Evolutionary conservation across 2,797 vertebrate species (phyloP).

Genomic region (Oreonectes daqikongensis): DNA sequence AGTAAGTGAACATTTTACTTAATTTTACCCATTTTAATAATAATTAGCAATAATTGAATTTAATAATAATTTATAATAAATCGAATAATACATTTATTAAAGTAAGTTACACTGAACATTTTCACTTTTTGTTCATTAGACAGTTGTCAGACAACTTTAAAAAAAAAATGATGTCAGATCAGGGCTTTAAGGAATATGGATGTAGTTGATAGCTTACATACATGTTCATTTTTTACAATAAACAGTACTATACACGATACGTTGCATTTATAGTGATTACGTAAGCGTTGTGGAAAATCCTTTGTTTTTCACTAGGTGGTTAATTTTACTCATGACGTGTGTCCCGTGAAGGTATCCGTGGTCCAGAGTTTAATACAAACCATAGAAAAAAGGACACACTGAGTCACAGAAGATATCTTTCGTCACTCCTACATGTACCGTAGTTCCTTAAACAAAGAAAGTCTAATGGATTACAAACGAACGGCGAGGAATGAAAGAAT

Average conservation of each 20-base stretch:
- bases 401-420: constrained; percentile 15
- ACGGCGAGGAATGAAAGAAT: background rate
- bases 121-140: too few relatives aligned
- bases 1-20: too few relatives aligned
- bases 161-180: too few relatives aligned
- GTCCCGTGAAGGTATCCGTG: constrained; percentile 15
- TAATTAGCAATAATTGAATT: too few relatives aligned
- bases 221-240: too few relatives aligned
- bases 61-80: too few relatives aligned
- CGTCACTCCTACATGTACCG: background rate
- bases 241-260: background rate
- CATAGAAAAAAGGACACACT: background rate
- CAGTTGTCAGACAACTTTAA: too few relatives aligned
- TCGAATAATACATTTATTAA: too few relatives aligned
- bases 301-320: constrained; percentile 58
- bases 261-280: background rate
- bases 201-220: too few relatives aligned
- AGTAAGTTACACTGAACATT: too few relatives aligned
- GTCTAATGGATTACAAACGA: constrained; percentile 12
- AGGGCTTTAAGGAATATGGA: too few relatives aligned
- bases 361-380: constrained; percentile 20
- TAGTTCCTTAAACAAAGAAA: constrained; percentile 12
- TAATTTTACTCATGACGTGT: constrained; percentile 33
- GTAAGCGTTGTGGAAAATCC: constrained; percentile 68
- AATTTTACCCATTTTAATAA: too few relatives aligned